Percentiles rank a stretch among this genome's conserved stretches.
Conservation (phyloP, 2,888 invertebrate genomes). For the Diaphora mendica region DNA sequence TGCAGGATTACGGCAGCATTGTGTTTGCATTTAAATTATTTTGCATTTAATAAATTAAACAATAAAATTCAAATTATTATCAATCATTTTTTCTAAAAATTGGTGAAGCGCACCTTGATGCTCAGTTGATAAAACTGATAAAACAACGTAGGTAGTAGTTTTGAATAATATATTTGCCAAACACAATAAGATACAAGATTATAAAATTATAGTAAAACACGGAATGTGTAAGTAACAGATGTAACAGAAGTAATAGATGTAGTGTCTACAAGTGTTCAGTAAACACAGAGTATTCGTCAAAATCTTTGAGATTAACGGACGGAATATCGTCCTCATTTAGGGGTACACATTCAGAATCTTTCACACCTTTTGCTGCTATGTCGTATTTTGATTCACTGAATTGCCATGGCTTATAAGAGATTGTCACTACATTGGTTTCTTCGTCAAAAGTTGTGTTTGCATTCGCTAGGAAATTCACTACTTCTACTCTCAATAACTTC, state of each 20-base stretch:
- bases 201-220: too few relatives aligned
- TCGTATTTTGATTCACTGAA: conserved; percentile 38
- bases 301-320: neutral
- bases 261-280: neutral
- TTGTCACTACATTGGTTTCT: conserved; percentile 22
- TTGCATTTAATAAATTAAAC: too few relatives aligned
- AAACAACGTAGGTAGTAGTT: too few relatives aligned
- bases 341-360: neutral
- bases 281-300: neutral
- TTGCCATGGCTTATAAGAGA: conserved; percentile 45
- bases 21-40: neutral
- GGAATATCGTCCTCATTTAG: neutral
- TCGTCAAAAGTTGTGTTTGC: conserved; percentile 42
- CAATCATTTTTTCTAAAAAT: too few relatives aligned
- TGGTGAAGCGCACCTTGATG: too few relatives aligned
- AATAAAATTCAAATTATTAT: too few relatives aligned
- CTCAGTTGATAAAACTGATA: too few relatives aligned
- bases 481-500: conserved; percentile 39
- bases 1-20: neutral
- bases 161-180: too few relatives aligned
- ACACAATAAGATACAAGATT: too few relatives aligned
- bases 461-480: conserved; percentile 36
- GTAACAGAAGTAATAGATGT: too few relatives aligned
- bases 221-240: too few relatives aligned
- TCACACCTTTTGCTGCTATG: conserved; percentile 29